These are phyloP conservation scores for Cacatua alba DNA, from an alignment of 2,113 vertebrate genomes.

Conservation along the genomic window DNA sequence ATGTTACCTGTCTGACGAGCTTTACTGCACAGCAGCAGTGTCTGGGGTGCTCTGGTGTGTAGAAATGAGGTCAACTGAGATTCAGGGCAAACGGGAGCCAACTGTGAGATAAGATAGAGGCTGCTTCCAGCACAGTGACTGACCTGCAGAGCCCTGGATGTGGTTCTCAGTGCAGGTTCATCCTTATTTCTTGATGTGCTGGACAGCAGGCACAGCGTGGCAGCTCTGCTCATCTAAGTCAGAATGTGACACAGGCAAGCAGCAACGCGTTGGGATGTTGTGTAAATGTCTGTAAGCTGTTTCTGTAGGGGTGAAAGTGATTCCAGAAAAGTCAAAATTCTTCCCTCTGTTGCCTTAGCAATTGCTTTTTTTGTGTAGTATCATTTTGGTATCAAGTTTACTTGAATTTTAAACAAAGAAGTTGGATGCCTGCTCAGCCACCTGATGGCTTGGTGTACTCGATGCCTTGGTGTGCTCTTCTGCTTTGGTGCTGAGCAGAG, in stretches of 20 bases:
- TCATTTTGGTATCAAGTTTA: not conserved
- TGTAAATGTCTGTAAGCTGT: not conserved
- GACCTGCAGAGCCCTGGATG: not conserved
- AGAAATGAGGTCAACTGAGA: not conserved
- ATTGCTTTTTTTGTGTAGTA: not conserved
- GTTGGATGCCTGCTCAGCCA: accelerated
- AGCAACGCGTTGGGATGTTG: accelerated
- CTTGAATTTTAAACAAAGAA: not conserved
- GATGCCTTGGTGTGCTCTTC: not conserved
- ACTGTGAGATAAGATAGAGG: not conserved
- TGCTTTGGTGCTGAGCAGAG: not conserved
- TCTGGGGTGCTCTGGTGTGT: not conserved
- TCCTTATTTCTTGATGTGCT: not conserved
- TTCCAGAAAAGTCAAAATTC: not conserved
- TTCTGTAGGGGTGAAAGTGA: not conserved
- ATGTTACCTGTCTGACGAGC: not conserved
- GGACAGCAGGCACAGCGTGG: not conserved
- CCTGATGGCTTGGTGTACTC: not conserved
- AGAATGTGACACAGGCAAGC: not conserved
- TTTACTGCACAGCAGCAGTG: not conserved
- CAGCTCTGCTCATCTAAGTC: not conserved
- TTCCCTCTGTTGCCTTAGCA: not conserved
- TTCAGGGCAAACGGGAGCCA: not conserved
- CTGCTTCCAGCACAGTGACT: accelerated
- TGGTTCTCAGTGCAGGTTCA: not conserved